Evolutionary conservation across 2,888 invertebrate species (phyloP), one percentile per base, ranked within the genome.

Genomic region (Rhorus exstirpatorius): DNA sequence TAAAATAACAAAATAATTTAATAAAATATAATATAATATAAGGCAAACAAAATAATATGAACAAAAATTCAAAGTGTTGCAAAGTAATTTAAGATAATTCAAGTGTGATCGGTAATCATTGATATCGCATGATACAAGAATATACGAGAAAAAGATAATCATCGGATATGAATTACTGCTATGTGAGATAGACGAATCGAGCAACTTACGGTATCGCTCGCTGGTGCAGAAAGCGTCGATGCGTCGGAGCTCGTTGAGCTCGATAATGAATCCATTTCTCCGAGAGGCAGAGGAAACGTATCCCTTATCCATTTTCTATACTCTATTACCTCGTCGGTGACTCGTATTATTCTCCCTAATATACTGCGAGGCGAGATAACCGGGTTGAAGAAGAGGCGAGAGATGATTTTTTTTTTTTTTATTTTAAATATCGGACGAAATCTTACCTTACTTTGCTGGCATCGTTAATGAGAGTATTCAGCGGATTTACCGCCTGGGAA

Each of bases 321-420:
- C 35, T 95, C 94, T 84, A 96, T 95, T 58, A 99, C 98, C 94
- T 98, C 98, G 93, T 99, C 98, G 55, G 98, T 98, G 78, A 99
- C 97, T 89, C 97, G 96, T 89, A 99, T 95, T 87, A 99, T 97
- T 89, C 99, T 96, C 46, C 98, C 98, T 88, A 99, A 95, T 93
- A 97, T 97, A 92, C 95, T 95, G 88, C 31, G 0, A 10, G 4
- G 49, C 46, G 44, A 49, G 8, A 49, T n/a, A 10, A 49, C 14
- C 2, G 7, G 17, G 26, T 38, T 10, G 24, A 24, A 44, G 21
- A 14, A 41, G n/a, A 41, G 12, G 3, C 41, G 21, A 61, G 21
- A 46, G 10, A 14, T 3, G 17, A 49, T 2, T 58, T 55, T 31
- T 61, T 14, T 12, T 7, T 44, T 31, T 14, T n/a, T 0, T n/a